Base-by-base conservation (phyloP, 2,797 vertebrate genomes). In the Champsocephalus gunnari region DNA sequence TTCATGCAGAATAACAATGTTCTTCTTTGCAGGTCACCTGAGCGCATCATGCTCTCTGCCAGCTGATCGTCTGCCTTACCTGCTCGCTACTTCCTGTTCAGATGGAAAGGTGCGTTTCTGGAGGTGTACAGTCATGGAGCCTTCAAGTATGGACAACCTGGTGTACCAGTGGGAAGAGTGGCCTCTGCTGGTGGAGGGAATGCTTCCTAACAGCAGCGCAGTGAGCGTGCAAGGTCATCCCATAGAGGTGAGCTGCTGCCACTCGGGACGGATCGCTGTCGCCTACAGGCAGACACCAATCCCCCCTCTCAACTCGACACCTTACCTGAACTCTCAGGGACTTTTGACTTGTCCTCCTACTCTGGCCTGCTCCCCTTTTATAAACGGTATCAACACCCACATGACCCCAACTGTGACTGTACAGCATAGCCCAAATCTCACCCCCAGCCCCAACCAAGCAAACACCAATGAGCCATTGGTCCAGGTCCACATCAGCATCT, bases 21-120 rank as follows among this genome's bases (percentile, higher is more conserved):
- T 82, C 9, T 67, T 83, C 63, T 71, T 79, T 81, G 63, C 82
- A 99, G 98, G 98, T 79, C 98, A 99, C 81, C 90, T 99, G 87
- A 99, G 98, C 87, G 95, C 95, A 3, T 99, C 98, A 11, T 98
- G 97, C 66, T 94, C 98, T 87, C 96, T 99, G 91, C 98, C 98
- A 49, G 94, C 96, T 11, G 97, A 96, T 60, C 95, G 92, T 76
- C 97, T 98, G 53, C 98, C 98, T 17, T 99, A 99, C 87, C 96
- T 99, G 80, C 92, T 99, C 61, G 98, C 97, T 81, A 98, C 98
- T 67, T 97, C 96, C 44, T 99, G 98, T 80, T 97, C 98, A 24
- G 98, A 99, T 93, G 96, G 95, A 55, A 98, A 96, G 77, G 96
- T 99, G 81, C 95, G 98, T 61, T 99, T 99, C 93, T 99, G 98